Evolutionary conservation across 2,113 vertebrate species (phyloP), one percentile per base, ranked within the genome.

Genomic region (Cavia porcellus): DNA sequence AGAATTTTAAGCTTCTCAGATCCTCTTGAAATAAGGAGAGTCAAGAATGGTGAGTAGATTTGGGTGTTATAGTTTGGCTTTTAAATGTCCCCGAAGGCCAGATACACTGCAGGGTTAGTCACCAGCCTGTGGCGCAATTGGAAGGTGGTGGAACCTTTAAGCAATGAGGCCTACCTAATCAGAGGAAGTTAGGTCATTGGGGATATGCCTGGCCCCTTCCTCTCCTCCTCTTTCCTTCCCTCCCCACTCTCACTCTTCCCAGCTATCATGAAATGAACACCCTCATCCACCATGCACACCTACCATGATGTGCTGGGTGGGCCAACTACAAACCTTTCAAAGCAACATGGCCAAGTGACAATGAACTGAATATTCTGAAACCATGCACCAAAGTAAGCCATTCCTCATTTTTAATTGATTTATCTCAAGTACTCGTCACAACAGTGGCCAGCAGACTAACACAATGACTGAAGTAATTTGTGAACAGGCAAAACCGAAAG

Each of bases 401-500:
- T 62, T 84, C 32, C 66, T 83, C 38, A 20, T 72, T 83, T 92
- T 72, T 42, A 59, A 35, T 11, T 50, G 38, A 84, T 61, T 84
- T 84, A 62, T 62, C 25, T n/a, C 68, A 62, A 42, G 42, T 28
- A 83, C 45, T 83, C 59, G n/a, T 77, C 91, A 32, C 35, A 86
- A 45, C 45, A 74, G 24, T 83, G n/a, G 47, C 52, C 28, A 81
- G 32, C 8, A 20, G 17, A 52, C 59, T 81, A 81, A 55, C 24
- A 75, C 47, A 64, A 62, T 57, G 5, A 17, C 30, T 5, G 85
- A 93, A 92, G 42, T 45, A 89, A 93, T 86, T 62, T 92, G 50
- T 79, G 28, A 94, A 82, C 68, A 9, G 25, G 30, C 55, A 93
- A 92, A 93, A 82, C 32, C 81, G 75, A 95, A 84, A 96, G 52